A percentile compares a stretch with the other conserved stretches of the same genome.
Conservation (phyloP, 92 coral and sea anemone genomes). For the Scolanthus callimorphus region DNA sequence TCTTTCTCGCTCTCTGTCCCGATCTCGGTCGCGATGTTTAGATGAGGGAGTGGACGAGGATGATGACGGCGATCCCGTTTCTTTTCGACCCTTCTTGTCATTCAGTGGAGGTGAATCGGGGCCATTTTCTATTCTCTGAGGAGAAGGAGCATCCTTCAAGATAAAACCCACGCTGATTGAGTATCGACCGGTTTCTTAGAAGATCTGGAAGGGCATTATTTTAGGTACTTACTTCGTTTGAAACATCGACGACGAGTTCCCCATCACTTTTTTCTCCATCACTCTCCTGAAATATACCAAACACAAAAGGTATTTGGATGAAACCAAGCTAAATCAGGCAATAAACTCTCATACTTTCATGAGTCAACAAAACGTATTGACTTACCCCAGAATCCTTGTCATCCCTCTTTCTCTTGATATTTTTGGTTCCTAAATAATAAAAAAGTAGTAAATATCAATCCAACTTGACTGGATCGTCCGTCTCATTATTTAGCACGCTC, state of each 20-base stretch:
- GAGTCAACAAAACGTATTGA: no score
- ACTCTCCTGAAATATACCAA: conserved; percentile 74
- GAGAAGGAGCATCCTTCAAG: conserved; percentile 96
- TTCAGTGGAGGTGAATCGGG: conserved; percentile 87
- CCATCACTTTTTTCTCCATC: conserved; percentile 98
- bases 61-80: conserved; percentile 90
- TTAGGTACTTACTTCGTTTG: conserved; percentile 60
- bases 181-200: no score
- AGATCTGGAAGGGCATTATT: no score
- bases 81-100: conserved; percentile 89
- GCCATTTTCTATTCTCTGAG: conserved; percentile 89
- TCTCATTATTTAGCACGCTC: no score
- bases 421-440: conserved; percentile 55
- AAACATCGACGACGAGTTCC: conserved; percentile 95
- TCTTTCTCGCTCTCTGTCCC: conserved; percentile 27
- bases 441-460: no score
- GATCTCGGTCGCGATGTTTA: conserved; percentile 61
- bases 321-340: no score
- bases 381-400: conserved; percentile 88
- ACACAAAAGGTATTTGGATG: no score
- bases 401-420: conserved; percentile 73
- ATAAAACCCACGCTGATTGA: no score
- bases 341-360: no score
- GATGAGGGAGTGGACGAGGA: conserved; percentile 96
- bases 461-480: no score